phyloP scores from a whole-genome alignment of 2,888 invertebrate genomes.

The Ypsolopha sequella region DNA sequence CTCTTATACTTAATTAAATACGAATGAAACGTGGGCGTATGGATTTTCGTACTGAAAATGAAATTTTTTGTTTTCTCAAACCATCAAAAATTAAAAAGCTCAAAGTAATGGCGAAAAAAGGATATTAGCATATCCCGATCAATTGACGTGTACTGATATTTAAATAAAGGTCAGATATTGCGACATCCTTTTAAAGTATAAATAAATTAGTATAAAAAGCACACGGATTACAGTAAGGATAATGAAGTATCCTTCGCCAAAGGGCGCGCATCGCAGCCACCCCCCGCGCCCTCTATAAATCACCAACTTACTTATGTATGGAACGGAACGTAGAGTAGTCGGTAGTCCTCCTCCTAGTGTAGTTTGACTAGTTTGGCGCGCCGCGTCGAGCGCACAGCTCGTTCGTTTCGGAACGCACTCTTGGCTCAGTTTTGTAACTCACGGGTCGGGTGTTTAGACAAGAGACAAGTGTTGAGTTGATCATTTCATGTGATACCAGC shows the following conservation, averaged over 20 bases:
- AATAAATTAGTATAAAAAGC: conserved; percentile 36
- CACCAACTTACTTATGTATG: conserved; percentile 44
- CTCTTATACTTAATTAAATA: not conserved
- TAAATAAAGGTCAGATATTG: not conserved
- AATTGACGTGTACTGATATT: not conserved
- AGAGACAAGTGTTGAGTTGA: conserved; percentile 69
- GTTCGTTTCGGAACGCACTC: conserved; percentile 27
- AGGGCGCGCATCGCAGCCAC: conserved; percentile 37
- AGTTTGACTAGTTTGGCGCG: conserved; percentile 69
- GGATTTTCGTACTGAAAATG: not conserved
- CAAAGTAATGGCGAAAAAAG: not conserved
- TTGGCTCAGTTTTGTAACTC: conserved; percentile 37
- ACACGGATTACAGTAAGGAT: conserved; percentile 63
- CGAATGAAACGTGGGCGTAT: not conserved
- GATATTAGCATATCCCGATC: not conserved
- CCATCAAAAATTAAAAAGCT: not conserved
- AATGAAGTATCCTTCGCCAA: conserved; percentile 64
- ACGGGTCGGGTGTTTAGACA: conserved; percentile 53
- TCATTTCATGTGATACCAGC: conserved; percentile 63
- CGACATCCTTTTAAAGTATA: not conserved
- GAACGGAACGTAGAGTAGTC: conserved; percentile 34
- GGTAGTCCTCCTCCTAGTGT: too few species aligned
- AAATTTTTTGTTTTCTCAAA: not conserved
- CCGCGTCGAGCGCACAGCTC: conserved; percentile 32
- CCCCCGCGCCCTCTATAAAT: conserved; percentile 32